Conservation (phyloP, 2,888 invertebrate species). For the Eudasyphora cyanicolor region DNA sequence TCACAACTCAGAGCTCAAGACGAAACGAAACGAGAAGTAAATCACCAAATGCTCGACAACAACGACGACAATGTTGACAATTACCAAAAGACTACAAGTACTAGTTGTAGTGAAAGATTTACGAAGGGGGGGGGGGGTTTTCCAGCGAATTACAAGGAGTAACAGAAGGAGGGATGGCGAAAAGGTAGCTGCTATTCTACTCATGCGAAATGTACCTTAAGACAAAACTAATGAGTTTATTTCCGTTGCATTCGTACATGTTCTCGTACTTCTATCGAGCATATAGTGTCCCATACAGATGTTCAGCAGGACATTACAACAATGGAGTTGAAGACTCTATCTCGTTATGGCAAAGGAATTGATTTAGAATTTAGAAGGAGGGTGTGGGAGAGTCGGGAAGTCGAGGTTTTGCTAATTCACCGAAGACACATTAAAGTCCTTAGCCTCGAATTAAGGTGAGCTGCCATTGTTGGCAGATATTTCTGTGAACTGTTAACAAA, state of each 20-base stretch:
- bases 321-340: not conserved
- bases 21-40: not conserved
- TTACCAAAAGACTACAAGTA: conserved; percentile 17
- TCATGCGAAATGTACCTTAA: conserved; percentile 27
- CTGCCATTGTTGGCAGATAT: not conserved
- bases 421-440: not conserved
- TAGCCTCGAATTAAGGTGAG: not conserved
- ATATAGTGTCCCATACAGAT: not conserved
- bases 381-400: not conserved
- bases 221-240: conserved; percentile 48
- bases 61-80: conserved; percentile 37
- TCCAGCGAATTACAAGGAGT: too few species aligned
- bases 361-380: not conserved
- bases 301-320: not conserved
- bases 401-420: not conserved
- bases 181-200: not conserved
- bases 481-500: not conserved
- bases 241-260: conserved; percentile 33
- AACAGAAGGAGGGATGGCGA: not conserved
- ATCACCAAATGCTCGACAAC: conserved; percentile 30
- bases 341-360: not conserved
- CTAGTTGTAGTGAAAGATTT: too few species aligned
- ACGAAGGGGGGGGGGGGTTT: not conserved
- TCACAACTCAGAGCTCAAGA: not conserved
- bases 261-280: not conserved